Evolutionary conservation across 2,888 invertebrate genomes (phyloP).

Genomic region (Noctuana brunneofusca): DNA sequence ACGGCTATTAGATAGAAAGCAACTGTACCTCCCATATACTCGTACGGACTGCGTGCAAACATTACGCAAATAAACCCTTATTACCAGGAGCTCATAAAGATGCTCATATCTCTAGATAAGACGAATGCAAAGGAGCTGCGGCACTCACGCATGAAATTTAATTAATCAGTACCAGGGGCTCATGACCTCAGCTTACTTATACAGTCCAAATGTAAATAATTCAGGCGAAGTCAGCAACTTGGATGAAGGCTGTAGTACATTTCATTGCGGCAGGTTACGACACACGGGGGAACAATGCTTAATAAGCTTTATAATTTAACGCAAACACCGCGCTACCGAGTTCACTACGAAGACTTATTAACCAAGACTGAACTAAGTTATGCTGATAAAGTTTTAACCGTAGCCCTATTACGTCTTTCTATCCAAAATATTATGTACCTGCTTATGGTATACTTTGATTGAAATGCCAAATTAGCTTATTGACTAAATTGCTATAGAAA

Average conservation of each 20-base stretch:
- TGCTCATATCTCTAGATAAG: slow-evolving; percentile 24
- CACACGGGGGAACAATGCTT: slow-evolving; percentile 73
- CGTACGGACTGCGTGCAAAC: not conserved
- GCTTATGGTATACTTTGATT: no score
- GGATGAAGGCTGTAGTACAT: slow-evolving; percentile 53
- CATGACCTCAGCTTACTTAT: slow-evolving; percentile 41
- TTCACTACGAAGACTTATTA: slow-evolving; percentile 61
- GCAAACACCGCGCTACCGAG: slow-evolving; percentile 54
- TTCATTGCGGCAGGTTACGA: slow-evolving; percentile 69
- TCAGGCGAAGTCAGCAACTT: slow-evolving; percentile 52
- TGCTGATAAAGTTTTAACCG: slow-evolving; percentile 20
- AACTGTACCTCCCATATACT: not conserved
- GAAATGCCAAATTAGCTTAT: no score
- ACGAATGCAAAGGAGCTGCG: slow-evolving; percentile 19
- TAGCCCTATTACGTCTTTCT: not conserved
- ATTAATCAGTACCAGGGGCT: slow-evolving; percentile 51
- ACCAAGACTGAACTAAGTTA: slow-evolving; percentile 39
- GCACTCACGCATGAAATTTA: slow-evolving; percentile 45
- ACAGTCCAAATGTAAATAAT: slow-evolving; percentile 55
- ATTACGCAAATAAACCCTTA: slow-evolving; percentile 17
- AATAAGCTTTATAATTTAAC: slow-evolving; percentile 79
- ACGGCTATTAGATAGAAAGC: not conserved
- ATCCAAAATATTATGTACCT: no score
- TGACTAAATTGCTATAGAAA: no score
- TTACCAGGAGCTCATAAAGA: slow-evolving; percentile 22